Evolutionary conservation across 2,113 vertebrate species (phyloP).

Genomic region (human): DNA sequence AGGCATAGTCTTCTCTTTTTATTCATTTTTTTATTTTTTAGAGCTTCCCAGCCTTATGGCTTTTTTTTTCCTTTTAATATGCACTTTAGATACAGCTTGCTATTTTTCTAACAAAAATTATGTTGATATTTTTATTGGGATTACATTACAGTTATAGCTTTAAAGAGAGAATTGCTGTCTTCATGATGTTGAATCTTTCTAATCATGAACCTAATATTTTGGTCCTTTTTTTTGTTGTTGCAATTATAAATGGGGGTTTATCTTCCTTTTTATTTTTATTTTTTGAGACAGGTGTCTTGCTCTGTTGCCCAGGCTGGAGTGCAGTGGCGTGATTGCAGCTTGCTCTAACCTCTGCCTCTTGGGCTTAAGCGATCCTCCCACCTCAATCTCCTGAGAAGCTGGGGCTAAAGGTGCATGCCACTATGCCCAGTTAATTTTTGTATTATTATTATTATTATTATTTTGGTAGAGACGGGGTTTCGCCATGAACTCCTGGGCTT

Average conservation of each 20-base stretch:
- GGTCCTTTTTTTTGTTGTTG: neutral
- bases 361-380: no score
- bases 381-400: no score
- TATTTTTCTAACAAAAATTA: neutral
- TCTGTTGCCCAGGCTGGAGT: no score
- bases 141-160: neutral
- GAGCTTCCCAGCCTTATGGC: neutral
- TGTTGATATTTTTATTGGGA: neutral
- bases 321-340: no score
- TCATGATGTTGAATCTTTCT: neutral
- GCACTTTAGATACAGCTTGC: neutral
- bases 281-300: no score
- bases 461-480: no score
- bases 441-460: no score
- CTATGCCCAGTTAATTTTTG: no score
- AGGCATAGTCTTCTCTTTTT: neutral
- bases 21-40: conserved; percentile 27
- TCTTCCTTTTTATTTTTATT: neutral
- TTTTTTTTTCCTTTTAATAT: neutral
- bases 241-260: neutral
- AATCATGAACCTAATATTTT: neutral
- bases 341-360: no score
- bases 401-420: no score
- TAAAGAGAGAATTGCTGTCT: neutral
- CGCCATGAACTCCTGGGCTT: no score